Conservation (phyloP, 2,888 invertebrate genomes). For the Tenthredo scrophulariae region DNA sequence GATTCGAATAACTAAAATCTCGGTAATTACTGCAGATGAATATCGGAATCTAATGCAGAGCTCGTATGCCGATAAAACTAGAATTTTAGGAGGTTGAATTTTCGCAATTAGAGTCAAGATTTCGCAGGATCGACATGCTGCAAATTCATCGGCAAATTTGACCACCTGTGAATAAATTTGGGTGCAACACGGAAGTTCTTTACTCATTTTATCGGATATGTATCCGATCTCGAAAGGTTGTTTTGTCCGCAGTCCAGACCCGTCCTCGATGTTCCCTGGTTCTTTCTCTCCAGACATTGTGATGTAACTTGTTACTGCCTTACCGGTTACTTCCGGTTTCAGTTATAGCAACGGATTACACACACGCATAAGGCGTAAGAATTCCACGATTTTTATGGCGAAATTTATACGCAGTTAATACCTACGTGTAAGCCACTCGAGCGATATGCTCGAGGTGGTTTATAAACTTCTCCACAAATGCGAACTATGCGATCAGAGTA, state of each 20-base stretch:
- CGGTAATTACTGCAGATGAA: background rate
- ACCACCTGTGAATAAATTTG: background rate
- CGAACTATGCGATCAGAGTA: background rate
- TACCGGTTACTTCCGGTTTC: conserved; percentile 39
- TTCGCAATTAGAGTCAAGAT: background rate
- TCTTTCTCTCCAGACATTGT: conserved; percentile 28
- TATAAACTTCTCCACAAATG: background rate
- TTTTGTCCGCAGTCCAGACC: background rate
- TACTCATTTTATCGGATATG: background rate
- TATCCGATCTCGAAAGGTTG: background rate
- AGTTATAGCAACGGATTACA: conserved; percentile 12
- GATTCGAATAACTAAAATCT: background rate
- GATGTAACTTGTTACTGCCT: conserved; percentile 33
- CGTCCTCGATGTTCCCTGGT: background rate
- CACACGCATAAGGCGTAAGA: background rate
- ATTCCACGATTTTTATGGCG: background rate
- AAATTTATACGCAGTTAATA: background rate
- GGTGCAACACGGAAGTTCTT: background rate
- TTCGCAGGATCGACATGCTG: background rate
- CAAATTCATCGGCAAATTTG: background rate
- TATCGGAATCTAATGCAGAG: background rate
- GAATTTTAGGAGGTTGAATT: background rate
- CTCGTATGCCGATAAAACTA: background rate
- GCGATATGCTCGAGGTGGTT: background rate
- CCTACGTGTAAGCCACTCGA: background rate